Evolutionary conservation across 2,888 invertebrate genomes (phyloP), one percentile per base, ranked within the genome.

Genomic region (Aradus depressus): DNA sequence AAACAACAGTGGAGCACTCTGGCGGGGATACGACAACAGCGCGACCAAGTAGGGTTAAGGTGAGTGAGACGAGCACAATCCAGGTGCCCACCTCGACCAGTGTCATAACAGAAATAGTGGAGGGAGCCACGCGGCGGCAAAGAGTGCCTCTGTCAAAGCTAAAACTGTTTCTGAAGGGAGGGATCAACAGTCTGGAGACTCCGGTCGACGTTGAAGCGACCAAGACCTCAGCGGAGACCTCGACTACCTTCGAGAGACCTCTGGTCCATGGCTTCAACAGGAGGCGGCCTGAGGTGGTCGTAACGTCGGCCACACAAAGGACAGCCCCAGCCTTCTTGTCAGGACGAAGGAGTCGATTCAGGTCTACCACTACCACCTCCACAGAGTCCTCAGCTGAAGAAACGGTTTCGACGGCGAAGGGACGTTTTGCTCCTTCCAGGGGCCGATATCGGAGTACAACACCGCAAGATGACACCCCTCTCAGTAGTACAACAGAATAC

Each of bases 121-220:
- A 72, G 58, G 71, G 66, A 1, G 69, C 70, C 1, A 71, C 72
- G 2, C 70, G 71, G 55, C 63, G 70, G 41, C 70, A 70, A 54
- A 68, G 65, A 54, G 69, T 72, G 47, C 64, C 68, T 5, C 66
- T 71, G 28, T 65, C 63, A 44, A 64, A 67, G 19, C 66, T 68
- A 2, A 55, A 59, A 14, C 60, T 62, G 14, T 58, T 58, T 50
- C 49, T 59, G 31, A 51, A 50, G 32, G 53, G 53, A 32, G 50
- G 45, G 50, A 50, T 54, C 28, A 54, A 53, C 45, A 50, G 51
- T 22, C 45, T 53, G 14, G 51, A 51, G 14, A 31, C 43, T 8
- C 14, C 37, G 19, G 35, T 35, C 22, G 38, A 28, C 18, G 16
- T 37, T 21, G 26, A 25, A 47, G 35, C 16, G n/a, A 47, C 25